Base-by-base conservation (phyloP, 2,888 invertebrate species). In the Bombylius discolor region DNA sequence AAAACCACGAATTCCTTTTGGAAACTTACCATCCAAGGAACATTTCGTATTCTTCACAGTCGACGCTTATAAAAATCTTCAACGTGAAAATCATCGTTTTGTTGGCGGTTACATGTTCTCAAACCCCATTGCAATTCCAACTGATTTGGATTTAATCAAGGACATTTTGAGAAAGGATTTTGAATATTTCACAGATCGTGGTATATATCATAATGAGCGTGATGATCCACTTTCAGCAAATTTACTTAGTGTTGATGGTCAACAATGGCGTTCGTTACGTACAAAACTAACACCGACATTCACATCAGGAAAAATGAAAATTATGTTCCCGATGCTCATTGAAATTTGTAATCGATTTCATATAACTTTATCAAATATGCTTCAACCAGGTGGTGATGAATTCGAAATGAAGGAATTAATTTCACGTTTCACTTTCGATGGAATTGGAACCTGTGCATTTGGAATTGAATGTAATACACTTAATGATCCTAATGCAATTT, bases 231-330 rank as follows among this genome's bases (percentile, higher is more conserved):
- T 69, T 2, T 56, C 62, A 2, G 65, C 57, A 1, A 64, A 67
- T 57, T 57, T 70, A 39, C 62, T 67, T 53, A 56, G 60, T 44
- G 47, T 67, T 44, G 64, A 64, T 4, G 72, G 69, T 13, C 59
- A 65, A 9, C 66, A 70, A 47, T 79, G 79, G 79, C 72, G 68
- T 57, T 61, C 66, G 0, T 64, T 78, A 60, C 64, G 79, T 5
- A 62, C 68, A 3, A 75, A 77, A 42, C 58, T 79, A 8, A 71
- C 76, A 0, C 73, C 77, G 4, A 75, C 76, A 0, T 78, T 78
- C 57, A 76, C 77, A 0, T 71, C 75, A 0, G 76, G 75, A 6
- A 78, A 77, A 64, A 75, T 79, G 68, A 77, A 74, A 61, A 64
- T 61, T 49, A 76, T 77, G 76, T 74, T 72, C 57, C 65, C 68